Evolutionary conservation across 2,888 invertebrate genomes (phyloP), one percentile per base, ranked within the genome.

Genomic region (Cyaniris semiargus): DNA sequence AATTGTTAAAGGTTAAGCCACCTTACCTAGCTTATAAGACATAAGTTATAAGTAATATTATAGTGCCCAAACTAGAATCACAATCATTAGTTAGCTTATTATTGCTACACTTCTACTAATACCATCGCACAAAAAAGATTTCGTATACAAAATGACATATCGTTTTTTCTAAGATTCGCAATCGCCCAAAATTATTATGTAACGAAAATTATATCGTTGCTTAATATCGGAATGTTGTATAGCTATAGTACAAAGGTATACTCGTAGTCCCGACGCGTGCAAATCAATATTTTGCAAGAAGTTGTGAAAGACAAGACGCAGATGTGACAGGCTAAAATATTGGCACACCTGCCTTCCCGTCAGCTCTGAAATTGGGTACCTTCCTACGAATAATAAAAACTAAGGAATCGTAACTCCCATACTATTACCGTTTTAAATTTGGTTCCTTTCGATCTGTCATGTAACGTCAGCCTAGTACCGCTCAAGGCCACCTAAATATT

Each of bases 131-230:
- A 66, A 27, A 66, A 66, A 18, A 66, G 27, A 27, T 66, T 66
- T 66, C 66, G 27, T 31, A 66, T 31, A 66, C 27, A 5, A 31
- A 48, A 48, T 53, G 53, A 74, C 44, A 53, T 2, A 74, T 74
- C 7, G 44, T 10, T 23, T 23, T 72, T 74, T 48, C 74, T 74
- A 74, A 44, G n/a, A 38, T 48, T 78, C 60, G 56, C 31, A 38
- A 77, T 76, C 70, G 74, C 78, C 80, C 75, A 81, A 81, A 81
- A 79, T 80, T 10, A 48, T 83, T 82, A 81, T 81, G 79, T 81
- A 83, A 83, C 79, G 78, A 81, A 84, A 86, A 85, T 85, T 78
- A 85, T 86, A 84, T 79, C 79, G 83, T 87, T 88, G 83, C 84
- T 79, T 81, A 85, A 86, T 84, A 78, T 75, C 77, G 80, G 78